Evolutionary conservation across 2,888 invertebrate species (phyloP).

Genomic region (Megamerina dolium): DNA sequence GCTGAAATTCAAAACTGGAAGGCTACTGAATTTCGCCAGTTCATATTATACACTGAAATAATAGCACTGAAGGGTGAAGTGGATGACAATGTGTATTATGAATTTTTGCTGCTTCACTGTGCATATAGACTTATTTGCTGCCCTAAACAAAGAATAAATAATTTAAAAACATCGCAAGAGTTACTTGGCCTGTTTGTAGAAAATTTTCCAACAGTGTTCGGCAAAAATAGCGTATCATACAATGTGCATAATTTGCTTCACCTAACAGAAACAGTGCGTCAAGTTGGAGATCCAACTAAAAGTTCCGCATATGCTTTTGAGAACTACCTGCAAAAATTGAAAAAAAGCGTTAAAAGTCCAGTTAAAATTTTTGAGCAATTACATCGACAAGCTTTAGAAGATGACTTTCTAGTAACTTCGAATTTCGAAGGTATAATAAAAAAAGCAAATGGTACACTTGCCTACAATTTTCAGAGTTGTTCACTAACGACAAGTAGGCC

Average conservation of each 20-base stretch:
- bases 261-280: constrained; percentile 16
- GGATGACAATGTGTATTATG: constrained; percentile 6
- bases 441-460: too few relatives aligned
- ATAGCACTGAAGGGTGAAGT: constrained; percentile 5
- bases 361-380: constrained; percentile 6
- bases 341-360: constrained; percentile 7
- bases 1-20: background rate
- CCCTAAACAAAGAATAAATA: background rate
- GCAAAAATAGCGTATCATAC: background rate
- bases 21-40: background rate
- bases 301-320: constrained; percentile 2
- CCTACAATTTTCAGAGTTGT: too few relatives aligned
- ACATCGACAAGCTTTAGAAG: too few relatives aligned
- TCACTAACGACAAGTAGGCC: too few relatives aligned
- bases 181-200: background rate
- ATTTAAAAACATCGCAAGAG: background rate
- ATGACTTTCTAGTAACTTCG: too few relatives aligned
- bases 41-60: background rate
- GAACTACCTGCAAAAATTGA: constrained; percentile 3
- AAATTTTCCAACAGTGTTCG: background rate
- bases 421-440: too few relatives aligned
- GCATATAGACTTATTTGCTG: constrained; percentile 9
- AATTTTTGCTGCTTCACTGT: constrained; percentile 11
- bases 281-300: constrained; percentile 11
- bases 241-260: constrained; percentile 15